These are phyloP conservation scores for Xanthorhoe designata DNA, from an alignment of 2,888 invertebrate genomes.

Conservation along the genomic window DNA sequence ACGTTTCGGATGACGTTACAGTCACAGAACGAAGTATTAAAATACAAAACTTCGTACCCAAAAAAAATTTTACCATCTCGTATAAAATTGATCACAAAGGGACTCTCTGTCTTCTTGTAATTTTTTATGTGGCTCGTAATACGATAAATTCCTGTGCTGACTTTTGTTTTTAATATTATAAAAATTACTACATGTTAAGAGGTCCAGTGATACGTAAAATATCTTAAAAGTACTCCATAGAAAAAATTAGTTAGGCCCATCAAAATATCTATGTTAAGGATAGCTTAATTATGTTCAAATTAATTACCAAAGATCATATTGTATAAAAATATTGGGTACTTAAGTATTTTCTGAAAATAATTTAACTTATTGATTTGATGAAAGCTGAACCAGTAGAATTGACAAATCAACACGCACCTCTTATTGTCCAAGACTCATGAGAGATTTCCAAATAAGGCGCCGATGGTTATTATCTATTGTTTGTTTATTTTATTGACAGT, in stretches of 20 bases:
- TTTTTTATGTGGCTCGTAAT: conserved; percentile 14
- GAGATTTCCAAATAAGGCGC: neutral
- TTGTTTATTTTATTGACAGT: conserved; percentile 25
- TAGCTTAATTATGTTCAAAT: too few species aligned
- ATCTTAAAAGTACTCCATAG: too few species aligned
- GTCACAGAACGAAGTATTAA: too few species aligned
- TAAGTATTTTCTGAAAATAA: neutral
- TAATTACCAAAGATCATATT: too few species aligned
- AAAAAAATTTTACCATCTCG: neutral
- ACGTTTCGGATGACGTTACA: too few species aligned
- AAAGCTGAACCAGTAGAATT: neutral
- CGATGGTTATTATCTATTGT: conserved; percentile 23
- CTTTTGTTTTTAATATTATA: neutral
- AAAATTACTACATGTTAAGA: neutral
- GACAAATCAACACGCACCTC: neutral
- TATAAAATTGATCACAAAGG: conserved; percentile 5
- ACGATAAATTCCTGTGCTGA: too few species aligned
- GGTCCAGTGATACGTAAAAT: too few species aligned
- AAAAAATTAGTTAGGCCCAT: too few species aligned
- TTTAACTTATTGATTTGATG: neutral
- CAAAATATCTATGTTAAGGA: too few species aligned
- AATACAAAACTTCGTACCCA: neutral
- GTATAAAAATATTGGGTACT: too few species aligned
- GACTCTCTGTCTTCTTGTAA: conserved; percentile 5
- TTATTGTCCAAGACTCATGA: neutral